Percentiles rank a stretch among this genome's conserved stretches.
These are phyloP conservation scores for Drosophila demipolita DNA, from an alignment of 2,888 invertebrate genomes.

Conservation along the genomic window DNA sequence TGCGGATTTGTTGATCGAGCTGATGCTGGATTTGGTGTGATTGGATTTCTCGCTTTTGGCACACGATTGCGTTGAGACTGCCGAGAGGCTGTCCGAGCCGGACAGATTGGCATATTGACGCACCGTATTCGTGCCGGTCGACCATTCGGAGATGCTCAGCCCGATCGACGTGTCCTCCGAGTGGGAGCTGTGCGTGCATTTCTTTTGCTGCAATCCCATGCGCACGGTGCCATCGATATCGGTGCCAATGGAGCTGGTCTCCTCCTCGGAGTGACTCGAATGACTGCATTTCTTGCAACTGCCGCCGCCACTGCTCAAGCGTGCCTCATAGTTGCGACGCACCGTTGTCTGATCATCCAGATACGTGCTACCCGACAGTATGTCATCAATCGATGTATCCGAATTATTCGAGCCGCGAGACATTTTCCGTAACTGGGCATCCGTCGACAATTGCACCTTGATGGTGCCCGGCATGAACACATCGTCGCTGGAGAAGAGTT, in stretches of 20 bases:
- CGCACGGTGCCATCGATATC: conserved; percentile 93
- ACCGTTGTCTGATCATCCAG: conserved; percentile 87
- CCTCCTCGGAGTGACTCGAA: conserved; percentile 91
- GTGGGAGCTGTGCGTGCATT: conserved; percentile 93
- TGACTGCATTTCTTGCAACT: conserved; percentile 88
- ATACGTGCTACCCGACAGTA: conserved; percentile 86
- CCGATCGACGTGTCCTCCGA: conserved; percentile 95
- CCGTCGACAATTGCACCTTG: conserved; percentile 87
- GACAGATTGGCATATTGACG: conserved; percentile 92
- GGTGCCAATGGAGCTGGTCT: conserved; percentile 91
- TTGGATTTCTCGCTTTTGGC: conserved; percentile 88
- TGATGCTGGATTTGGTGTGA: conserved; percentile 86
- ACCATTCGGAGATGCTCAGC: conserved; percentile 94
- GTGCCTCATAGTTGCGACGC: conserved; percentile 84
- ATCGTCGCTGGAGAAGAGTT: conserved; percentile 87
- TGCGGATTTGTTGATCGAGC: conserved; percentile 87
- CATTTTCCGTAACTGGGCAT: conserved; percentile 85
- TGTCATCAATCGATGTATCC: conserved; percentile 88
- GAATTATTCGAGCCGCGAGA: conserved; percentile 87
- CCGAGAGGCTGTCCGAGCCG: conserved; percentile 88
- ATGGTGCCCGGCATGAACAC: conserved; percentile 87
- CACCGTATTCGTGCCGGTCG: conserved; percentile 94
- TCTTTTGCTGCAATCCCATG: conserved; percentile 91
- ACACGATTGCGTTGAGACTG: conserved; percentile 87
- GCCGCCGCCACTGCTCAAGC: conserved; percentile 85